Evolutionary conservation across 1,140 invertebrate species (phyloP), one percentile per base, ranked within the genome.

Genomic region (Drosophila nigromelanica): DNA sequence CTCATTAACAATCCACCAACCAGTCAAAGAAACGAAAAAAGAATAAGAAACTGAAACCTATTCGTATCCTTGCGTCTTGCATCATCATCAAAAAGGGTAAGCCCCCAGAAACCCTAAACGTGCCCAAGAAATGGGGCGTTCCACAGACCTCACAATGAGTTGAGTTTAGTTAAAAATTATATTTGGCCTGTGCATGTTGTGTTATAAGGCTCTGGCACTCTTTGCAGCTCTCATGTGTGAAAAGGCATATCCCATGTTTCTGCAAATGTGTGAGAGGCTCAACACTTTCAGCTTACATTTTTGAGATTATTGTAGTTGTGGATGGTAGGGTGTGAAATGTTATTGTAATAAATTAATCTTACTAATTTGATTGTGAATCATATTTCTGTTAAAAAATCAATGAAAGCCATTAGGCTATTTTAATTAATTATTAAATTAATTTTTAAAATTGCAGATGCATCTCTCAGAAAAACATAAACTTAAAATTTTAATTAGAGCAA

Each of bases 1-100:
- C 72, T 82, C 83, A 89, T 89, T 82, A 82, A 79, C 66, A 78
- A 63, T 52, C 43, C 68, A 73, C 80, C 81, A 74, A 77, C 78
- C 50, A 27, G 27, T 6, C 27, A 6, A 27, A 6, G 15, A 47
- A 47, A 4, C 21, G n/a, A n/a, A n/a, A n/a, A 47, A 47, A 5
- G 5, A 11, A 24, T 11, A 8, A 62, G 21, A 42, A 67, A 60
- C 21, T 43, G 27, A 43, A 54, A 55, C 59, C 54, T 37, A 30
- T 63, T 56, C 37, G 54, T 48, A 60, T 51, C 48, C 48, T 51
- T 7, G 48, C 48, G 39, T 40, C 39, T 68, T 47, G 60, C 76
- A 77, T 58, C 39, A 56, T 35, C 48, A 33, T 8, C 30, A 11
- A 50, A 86, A 73, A 64, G 75, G 71, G 75, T 75, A 45, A 54